Evolutionary conservation across 2,888 invertebrate genomes (phyloP), one percentile per base, ranked within the genome.

Genomic region (Abrostola triplasia): DNA sequence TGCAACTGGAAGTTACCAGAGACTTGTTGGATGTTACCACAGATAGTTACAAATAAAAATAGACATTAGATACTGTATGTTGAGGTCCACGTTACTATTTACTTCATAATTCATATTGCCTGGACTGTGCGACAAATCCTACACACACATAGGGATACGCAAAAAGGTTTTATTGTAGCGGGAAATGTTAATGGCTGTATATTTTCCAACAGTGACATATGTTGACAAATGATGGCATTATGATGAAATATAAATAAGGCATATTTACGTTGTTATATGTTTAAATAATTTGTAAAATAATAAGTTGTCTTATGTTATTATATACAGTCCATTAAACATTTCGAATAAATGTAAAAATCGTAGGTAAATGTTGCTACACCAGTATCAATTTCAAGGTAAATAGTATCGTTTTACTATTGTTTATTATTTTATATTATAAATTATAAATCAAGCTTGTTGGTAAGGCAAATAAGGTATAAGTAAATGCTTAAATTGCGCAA

Each of bases 361-460:
- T 49, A 42, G 41, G 35, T 57, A 41, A 58, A 60, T 53, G 36
- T 75, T 57, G 13, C 53, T 38, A 54, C 53, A 71, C 59, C 38
- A 48, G 59, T 56, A 50, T 58, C 24, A 44, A n/a, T 57, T 66
- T 66, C 59, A 70, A 73, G 55, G 63, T 76, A 67, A 64, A n/a
- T 56, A 6, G 55, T 57, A 54, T 70, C 41, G 37, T 57, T 60
- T 70, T 53, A 53, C 65, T 38, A 35, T 38, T 35, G 35, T 47
- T 59, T 57, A 42, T 6, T 58, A 51, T 6, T 57, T 24, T 24
- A 13, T 7, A 24, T 54, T 7, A 24, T 54, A 48, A 40, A 57
- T 49, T 6, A 13, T 4, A 38, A 24, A 35, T 1, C n/a, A 36
- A 36, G 38, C 38, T 58, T 1, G 11, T 54, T 50, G 35, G 6